phyloP scores from a whole-genome alignment of 2,113 vertebrate genomes.

The Tamias sibiricus region DNA sequence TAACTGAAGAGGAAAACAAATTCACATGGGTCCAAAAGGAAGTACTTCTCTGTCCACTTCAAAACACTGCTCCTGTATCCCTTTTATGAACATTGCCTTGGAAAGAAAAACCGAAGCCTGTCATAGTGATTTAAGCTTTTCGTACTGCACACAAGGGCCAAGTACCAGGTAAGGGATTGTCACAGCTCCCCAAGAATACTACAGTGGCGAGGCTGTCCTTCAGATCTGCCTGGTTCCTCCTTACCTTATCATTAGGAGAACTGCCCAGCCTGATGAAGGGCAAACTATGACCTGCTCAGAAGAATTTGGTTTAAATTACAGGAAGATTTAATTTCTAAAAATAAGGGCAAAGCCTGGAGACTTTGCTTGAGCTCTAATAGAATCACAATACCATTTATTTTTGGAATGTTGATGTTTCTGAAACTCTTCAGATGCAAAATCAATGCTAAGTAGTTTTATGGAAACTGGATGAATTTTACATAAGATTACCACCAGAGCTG shows the following conservation, averaged over 20 bases:
- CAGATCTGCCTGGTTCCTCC: background rate
- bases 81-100: background rate
- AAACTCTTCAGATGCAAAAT: constrained; percentile 71
- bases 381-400: constrained; percentile 69
- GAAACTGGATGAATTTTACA: constrained; percentile 50
- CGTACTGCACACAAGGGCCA: background rate
- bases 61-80: background rate
- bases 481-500: constrained; percentile 17
- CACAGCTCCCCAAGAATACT: background rate
- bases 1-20: constrained; percentile 27
- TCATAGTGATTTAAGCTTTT: background rate
- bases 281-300: constrained; percentile 21
- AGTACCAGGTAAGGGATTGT: background rate
- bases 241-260: background rate
- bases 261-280: background rate
- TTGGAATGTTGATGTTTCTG: constrained; percentile 60
- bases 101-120: background rate
- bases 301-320: constrained; percentile 50
- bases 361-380: constrained; percentile 58
- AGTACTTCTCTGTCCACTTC: background rate
- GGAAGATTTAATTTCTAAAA: constrained; percentile 75
- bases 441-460: constrained; percentile 70
- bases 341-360: constrained; percentile 63
- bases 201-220: background rate
- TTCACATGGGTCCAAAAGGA: constrained; percentile 6